Base-by-base conservation (phyloP, 2,888 invertebrate genomes). In the Dione juno region DNA sequence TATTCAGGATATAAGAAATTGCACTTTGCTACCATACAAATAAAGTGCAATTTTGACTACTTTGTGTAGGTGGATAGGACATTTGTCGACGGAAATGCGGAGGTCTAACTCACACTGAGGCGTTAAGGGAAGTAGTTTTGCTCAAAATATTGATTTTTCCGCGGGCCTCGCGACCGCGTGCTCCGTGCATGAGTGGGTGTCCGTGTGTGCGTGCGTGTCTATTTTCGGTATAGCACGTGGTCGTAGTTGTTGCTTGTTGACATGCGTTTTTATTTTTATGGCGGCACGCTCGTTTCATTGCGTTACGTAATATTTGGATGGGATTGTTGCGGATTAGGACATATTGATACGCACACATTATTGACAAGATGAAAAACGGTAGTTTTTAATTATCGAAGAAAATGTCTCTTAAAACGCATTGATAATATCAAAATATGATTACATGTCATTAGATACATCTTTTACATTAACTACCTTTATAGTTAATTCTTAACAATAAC, bases 71-170 rank as follows among this genome's bases (percentile, higher is more conserved):
- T 53, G 48, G 78, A 81, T 88, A 76, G 74, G 81, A 74, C 85
- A 79, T 86, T 87, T 75, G 67, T 77, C 72, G 70, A 77, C 72
- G 58, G 74, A 75, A 45, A 66, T 67, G 69, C 70, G 76, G 79
- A 81, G 81, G 84, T 80, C 78, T 79, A 75, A 85, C 85, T 81
- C 92, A 91, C 91, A 92, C 92, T 86, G 75, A 76, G 78, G 80
- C 80, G 83, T 78, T 87, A 85, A 87, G 90, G 92, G 92, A 92
- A 92, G 91, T 89, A 90, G 90, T 91, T 93, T 92, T 91, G 92
- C 92, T 93, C 89, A 91, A 92, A 93, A 92, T 93, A 93, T 93
- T 92, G 92, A 93, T 93, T 93, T 93, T 92, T 92, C 92, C 88
- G 88, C 88, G 84, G 85, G 88, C 82, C 81, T 82, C 80, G 86